Percentiles rank a stretch among this genome's conserved stretches.
Conservation (phyloP, 2,113 vertebrate genomes). For the Isichthys henryi region DNA sequence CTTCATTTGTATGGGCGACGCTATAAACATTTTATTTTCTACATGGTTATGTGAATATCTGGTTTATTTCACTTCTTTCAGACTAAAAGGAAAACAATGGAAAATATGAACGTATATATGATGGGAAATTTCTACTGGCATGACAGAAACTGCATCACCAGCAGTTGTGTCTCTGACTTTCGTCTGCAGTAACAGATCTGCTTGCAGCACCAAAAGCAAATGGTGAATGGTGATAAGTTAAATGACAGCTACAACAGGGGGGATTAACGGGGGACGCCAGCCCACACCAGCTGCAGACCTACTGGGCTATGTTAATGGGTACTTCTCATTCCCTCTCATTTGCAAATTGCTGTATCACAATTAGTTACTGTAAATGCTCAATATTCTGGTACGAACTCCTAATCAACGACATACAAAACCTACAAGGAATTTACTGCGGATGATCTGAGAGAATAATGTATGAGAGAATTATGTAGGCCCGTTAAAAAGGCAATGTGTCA, state of each 20-base stretch:
- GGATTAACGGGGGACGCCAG: not conserved
- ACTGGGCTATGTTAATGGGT: not conserved
- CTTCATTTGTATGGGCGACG: not conserved
- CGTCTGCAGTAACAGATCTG: not conserved
- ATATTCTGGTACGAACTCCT: not conserved
- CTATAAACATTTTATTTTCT: not conserved
- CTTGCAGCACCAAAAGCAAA: not conserved
- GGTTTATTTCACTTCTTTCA: not conserved
- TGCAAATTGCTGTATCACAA: not conserved
- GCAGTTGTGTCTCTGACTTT: not conserved
- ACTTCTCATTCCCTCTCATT: not conserved
- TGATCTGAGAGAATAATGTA: not conserved
- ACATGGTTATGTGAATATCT: not conserved
- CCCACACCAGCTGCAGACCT: not conserved
- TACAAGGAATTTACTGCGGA: constrained; percentile 7
- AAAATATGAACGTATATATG: not conserved
- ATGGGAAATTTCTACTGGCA: not conserved
- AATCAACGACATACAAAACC: not conserved
- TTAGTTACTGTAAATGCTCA: not conserved
- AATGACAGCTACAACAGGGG: no score
- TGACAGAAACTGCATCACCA: not conserved
- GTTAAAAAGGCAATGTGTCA: not conserved
- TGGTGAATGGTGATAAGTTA: not conserved
- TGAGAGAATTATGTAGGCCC: no score
- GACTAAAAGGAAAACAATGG: not conserved